Evolutionary conservation across 2,888 invertebrate species (phyloP), one percentile per base, ranked within the genome.

Genomic region (Spialia ferax): DNA sequence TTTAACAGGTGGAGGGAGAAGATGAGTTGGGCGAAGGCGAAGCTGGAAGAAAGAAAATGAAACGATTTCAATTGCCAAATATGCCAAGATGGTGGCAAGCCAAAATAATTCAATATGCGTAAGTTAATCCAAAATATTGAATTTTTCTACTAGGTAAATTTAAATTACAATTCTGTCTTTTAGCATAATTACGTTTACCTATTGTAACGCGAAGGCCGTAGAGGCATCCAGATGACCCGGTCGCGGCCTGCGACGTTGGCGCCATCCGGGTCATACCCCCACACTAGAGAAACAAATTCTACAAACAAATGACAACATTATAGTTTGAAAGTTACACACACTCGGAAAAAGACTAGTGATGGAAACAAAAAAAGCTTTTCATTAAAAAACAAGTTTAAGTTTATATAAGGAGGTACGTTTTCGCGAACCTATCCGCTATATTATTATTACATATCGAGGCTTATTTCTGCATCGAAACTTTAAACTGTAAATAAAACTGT

Each of bases 101-200:
- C 22, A 89, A 89, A 74, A 83, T 93, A 73, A 91, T 93, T 73
- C 87, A 92, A 90, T 93, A 93, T 82, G 93, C 93, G 93, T 93
- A 68, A 90, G 93, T 85, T 26, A 23, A 13, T 2, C 7, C 0
- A 15, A 32, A 32, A 26, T 45, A 15, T 15, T 45, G 11, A 2
- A 15, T 6, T 45, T 15, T 18, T 18, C 5, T 20, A 11, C 2
- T 42, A 42, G n/a, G n/a, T n/a, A n/a, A n/a, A n/a, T n/a, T n/a
- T n/a, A n/a, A n/a, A n/a, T n/a, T n/a, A n/a, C n/a, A n/a, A n/a
- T 35, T 35, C 3, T 26, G 5, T 5, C 26, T 26, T 26, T 26
- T 26, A 32, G 29, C 8, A 8, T 32, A 32, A 32, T 7, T 32
- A 32, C 7, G 1, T 32, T 23, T 60, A 54, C 26, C 26, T 26